These are phyloP conservation scores for Zophobas atratus DNA, from an alignment of 1,140 invertebrate genomes.

Conservation along the genomic window DNA sequence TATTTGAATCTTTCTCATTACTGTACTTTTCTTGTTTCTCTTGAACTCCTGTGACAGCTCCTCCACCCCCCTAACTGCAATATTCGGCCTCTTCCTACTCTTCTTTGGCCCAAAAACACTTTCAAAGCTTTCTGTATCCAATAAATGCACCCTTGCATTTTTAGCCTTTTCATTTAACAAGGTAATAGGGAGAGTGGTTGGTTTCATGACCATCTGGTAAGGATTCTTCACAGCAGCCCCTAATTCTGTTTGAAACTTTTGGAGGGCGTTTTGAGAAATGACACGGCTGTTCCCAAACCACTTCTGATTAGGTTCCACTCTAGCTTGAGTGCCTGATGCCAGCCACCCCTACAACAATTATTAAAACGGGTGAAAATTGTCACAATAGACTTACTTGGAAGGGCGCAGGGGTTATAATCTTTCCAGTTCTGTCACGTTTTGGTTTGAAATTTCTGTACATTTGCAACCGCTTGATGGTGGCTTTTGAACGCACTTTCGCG, in stretches of 20 bases:
- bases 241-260: constrained; percentile 98
- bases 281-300: constrained; percentile 98
- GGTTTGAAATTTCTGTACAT: constrained; percentile 99
- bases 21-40: constrained; percentile 84
- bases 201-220: constrained; percentile 98
- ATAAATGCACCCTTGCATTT: constrained; percentile 91
- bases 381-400: constrained; percentile 72
- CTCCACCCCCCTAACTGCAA: constrained; percentile 81
- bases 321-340: constrained; percentile 90
- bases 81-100: constrained; percentile 90
- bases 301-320: constrained; percentile 97
- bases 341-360: constrained; percentile 80
- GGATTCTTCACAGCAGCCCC: constrained; percentile 95
- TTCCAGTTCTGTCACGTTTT: constrained; percentile 91
- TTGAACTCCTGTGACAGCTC: constrained; percentile 81
- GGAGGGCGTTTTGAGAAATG: constrained; percentile 94
- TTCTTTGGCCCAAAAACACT: constrained; percentile 97
- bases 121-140: constrained; percentile 96
- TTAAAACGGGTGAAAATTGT: background rate
- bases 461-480: constrained; percentile 95
- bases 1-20: constrained; percentile 84
- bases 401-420: constrained; percentile 94
- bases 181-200: constrained; percentile 94
- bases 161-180: constrained; percentile 95
- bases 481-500: constrained; percentile 87